A percentile compares a stretch with the other conserved stretches of the same genome.
Evolutionary conservation across 2,797 vertebrate species (phyloP).

Genomic region (Picus viridis): DNA sequence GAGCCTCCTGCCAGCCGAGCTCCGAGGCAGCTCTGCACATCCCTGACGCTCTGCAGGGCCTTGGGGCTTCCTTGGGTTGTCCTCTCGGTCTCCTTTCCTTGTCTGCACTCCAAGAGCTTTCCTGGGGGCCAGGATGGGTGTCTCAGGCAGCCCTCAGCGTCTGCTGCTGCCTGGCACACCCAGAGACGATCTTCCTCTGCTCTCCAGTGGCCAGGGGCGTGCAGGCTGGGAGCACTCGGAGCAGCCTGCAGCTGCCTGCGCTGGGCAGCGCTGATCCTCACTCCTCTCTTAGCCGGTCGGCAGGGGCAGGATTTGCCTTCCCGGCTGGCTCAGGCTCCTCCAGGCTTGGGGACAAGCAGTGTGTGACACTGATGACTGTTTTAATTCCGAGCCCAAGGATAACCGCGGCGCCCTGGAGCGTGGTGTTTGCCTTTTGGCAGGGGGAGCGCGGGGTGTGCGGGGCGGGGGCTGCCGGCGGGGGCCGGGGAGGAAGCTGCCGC

Average conservation of each 20-base stretch:
- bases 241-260: fast-evolving
- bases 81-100: too few relatives aligned
- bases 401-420: background rate
- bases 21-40: too few relatives aligned
- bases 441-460: fast-evolving
- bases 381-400: slow-evolving; percentile 38
- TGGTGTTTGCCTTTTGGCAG: slow-evolving; percentile 6
- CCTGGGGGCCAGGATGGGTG: too few relatives aligned
- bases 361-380: background rate
- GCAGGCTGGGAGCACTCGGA: background rate
- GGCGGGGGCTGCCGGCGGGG: slow-evolving; percentile 18
- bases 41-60: too few relatives aligned
- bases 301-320: background rate
- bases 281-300: too few relatives aligned
- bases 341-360: background rate
- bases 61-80: too few relatives aligned
- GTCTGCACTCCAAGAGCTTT: too few relatives aligned
- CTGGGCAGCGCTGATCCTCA: background rate
- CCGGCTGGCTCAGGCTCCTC: background rate
- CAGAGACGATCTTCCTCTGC: too few relatives aligned
- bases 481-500: slow-evolving; percentile 57
- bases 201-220: fast-evolving
- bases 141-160: too few relatives aligned
- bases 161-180: too few relatives aligned
- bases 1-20: too few relatives aligned